A percentile compares a stretch with the other conserved stretches of the same genome.
These are phyloP conservation scores for Eupeodes luniger DNA, from an alignment of 2,888 invertebrate genomes.

Conservation along the genomic window DNA sequence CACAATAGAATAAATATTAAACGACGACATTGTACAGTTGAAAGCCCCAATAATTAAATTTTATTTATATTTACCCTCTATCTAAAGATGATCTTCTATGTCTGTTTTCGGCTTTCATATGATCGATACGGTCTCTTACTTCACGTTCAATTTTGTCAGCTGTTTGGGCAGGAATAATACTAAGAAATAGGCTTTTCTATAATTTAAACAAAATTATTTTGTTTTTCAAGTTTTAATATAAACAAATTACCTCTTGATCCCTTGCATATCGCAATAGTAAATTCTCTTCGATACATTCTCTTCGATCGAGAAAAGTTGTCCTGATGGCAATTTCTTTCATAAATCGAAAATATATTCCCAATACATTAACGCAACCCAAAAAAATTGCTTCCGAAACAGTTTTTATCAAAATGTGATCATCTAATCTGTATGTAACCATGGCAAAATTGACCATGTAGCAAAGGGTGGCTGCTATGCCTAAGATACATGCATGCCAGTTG, in stretches of 20 bases:
- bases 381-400: conserved; percentile 86
- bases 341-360: conserved; percentile 94
- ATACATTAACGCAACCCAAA: conserved; percentile 88
- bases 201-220: conserved; percentile 55
- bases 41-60: too few relatives aligned
- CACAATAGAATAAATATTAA: too few relatives aligned
- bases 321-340: conserved; percentile 95
- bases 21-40: too few relatives aligned
- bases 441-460: conserved; percentile 87
- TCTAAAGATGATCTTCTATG: conserved; percentile 59
- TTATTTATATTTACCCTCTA: conserved; percentile 45
- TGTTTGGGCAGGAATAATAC: conserved; percentile 94
- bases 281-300: conserved; percentile 94
- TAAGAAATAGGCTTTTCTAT: conserved; percentile 93
- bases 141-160: conserved; percentile 87
- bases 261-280: conserved; percentile 92
- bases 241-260: conserved; percentile 88
- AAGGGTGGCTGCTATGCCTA: conserved; percentile 89
- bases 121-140: conserved; percentile 86
- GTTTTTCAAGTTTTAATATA: conserved; percentile 1
- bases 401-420: conserved; percentile 83
- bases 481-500: conserved; percentile 88
- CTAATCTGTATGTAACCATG: conserved; percentile 85
- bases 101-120: conserved; percentile 84
- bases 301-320: conserved; percentile 93